Conservation (phyloP, 2,888 invertebrate genomes). For the Rosalia funebris region DNA sequence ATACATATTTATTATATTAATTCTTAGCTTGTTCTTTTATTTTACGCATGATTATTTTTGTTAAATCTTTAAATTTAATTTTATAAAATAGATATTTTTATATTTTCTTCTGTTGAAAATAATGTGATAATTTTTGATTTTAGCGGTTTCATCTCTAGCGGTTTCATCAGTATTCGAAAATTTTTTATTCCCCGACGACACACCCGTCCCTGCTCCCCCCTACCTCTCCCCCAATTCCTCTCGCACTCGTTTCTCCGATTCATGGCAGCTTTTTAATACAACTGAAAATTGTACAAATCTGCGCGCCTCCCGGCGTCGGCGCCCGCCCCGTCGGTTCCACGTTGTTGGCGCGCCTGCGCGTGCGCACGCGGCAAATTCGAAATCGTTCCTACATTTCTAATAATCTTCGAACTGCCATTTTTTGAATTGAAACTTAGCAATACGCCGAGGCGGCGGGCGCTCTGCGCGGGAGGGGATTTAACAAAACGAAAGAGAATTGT, state of each 20-base stretch:
- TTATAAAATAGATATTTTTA: constrained; percentile 53
- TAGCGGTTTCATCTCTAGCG: constrained; percentile 39
- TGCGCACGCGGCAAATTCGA: no score
- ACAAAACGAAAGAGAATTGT: constrained; percentile 57
- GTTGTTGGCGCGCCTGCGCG: constrained; percentile 32
- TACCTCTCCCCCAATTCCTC: neutral
- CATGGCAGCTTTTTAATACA: constrained; percentile 40
- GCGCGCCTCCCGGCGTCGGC: constrained; percentile 32
- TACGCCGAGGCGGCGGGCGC: constrained; percentile 38
- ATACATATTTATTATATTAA: constrained; percentile 33
- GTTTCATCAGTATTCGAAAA: constrained; percentile 50
- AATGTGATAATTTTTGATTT: constrained; percentile 51
- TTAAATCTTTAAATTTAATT: constrained; percentile 51
- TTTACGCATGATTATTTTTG: constrained; percentile 50
- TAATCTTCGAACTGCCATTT: constrained; percentile 52
- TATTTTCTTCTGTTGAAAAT: constrained; percentile 53
- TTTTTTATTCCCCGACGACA: no score
- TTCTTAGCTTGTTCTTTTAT: constrained; percentile 38
- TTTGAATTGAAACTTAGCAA: constrained; percentile 50
- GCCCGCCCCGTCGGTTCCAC: constrained; percentile 33
- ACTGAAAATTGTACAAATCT: constrained; percentile 43
- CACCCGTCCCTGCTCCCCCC: no score
- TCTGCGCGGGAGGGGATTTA: constrained; percentile 36
- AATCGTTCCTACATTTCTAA: constrained; percentile 51
- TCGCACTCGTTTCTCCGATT: constrained; percentile 29